phyloP scores from a whole-genome alignment of 2,113 vertebrate species.

The Rhegmatorhina hoffmannsi region DNA sequence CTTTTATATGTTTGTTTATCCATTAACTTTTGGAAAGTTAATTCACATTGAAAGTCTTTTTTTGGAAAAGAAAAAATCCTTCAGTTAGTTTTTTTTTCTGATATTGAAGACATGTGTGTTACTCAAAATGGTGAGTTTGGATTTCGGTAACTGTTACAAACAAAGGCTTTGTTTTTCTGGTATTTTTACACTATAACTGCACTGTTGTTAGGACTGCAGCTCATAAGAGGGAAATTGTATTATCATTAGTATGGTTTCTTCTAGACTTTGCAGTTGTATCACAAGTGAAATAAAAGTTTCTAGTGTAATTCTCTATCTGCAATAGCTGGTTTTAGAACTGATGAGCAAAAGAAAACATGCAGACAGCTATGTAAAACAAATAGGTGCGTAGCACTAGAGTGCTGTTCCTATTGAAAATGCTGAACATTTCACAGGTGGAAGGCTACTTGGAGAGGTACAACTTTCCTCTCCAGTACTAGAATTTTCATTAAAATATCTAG shows the following conservation, averaged over 20 bases:
- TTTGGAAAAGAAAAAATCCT: neutral
- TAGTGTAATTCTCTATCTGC: neutral
- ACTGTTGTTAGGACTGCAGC: neutral
- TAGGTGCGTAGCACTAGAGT: neutral
- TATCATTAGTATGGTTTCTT: neutral
- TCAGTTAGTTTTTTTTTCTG: neutral
- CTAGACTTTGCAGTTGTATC: neutral
- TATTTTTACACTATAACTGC: neutral
- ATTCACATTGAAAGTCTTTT: neutral
- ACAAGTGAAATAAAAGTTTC: neutral
- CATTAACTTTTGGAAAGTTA: neutral
- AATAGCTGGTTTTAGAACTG: neutral
- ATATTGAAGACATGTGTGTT: neutral
- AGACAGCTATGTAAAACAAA: neutral
- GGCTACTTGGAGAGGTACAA: neutral
- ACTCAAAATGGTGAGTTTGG: neutral
- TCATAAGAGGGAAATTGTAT: neutral
- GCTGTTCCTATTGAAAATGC: neutral
- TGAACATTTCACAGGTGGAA: neutral
- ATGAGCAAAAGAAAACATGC: neutral
- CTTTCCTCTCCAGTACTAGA: neutral
- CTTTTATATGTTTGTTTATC: neutral
- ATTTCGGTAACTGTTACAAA: neutral
- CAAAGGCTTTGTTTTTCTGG: neutral
- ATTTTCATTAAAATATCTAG: neutral